phyloP scores from a whole-genome alignment of 2,888 invertebrate genomes.

The Chrysina gloriosa region DNA sequence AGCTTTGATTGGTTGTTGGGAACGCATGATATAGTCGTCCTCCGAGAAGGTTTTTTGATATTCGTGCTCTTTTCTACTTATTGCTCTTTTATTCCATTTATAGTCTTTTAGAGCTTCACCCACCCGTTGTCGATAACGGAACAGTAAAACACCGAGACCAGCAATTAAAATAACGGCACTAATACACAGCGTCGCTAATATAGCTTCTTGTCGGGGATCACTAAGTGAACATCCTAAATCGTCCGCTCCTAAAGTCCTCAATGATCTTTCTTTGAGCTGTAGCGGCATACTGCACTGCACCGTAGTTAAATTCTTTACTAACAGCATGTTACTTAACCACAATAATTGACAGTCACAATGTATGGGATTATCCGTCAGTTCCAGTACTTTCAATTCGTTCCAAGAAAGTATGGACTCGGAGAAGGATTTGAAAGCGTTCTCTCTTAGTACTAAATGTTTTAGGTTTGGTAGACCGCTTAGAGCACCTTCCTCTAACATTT shows the following conservation, averaged over 20 bases:
- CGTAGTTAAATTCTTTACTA: conserved; percentile 73
- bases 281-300: conserved; percentile 81
- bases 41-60: conserved; percentile 92
- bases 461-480: conserved; percentile 83
- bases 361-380: conserved; percentile 85
- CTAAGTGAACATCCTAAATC: conserved; percentile 85
- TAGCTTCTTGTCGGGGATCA: conserved; percentile 82
- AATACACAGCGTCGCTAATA: conserved; percentile 81
- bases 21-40: conserved; percentile 83
- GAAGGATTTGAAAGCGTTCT: conserved; percentile 80
- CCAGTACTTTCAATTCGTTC: conserved; percentile 79
- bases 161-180: conserved; percentile 79
- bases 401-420: conserved; percentile 85
- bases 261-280: conserved; percentile 76
- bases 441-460: conserved; percentile 79
- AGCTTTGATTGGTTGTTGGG: conserved; percentile 72
- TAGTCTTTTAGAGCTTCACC: conserved; percentile 86
- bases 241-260: conserved; percentile 77
- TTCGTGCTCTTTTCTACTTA: conserved; percentile 84
- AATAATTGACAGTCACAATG: conserved; percentile 83
- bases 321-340: conserved; percentile 81
- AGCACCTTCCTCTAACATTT: conserved; percentile 79
- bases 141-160: conserved; percentile 78
- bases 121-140: conserved; percentile 83
- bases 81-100: conserved; percentile 81